These are phyloP conservation scores for Myiozetetes cayanensis DNA, from an alignment of 2,113 vertebrate species.

Conservation along the genomic window DNA sequence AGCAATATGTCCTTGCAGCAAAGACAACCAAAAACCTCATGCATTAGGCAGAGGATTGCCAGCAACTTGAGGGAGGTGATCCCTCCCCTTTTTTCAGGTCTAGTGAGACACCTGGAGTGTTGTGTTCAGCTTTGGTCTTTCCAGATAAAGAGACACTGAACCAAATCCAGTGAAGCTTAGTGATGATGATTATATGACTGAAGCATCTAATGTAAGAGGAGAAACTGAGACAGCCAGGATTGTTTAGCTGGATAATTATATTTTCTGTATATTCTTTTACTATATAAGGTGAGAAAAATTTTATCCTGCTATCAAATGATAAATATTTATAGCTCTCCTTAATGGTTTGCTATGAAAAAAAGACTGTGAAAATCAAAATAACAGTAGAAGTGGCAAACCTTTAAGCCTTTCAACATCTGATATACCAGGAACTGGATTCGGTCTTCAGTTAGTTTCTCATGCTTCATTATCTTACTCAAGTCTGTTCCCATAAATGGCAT, in stretches of 20 bases:
- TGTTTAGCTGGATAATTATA: neutral
- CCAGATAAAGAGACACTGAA: neutral
- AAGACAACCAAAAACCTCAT: neutral
- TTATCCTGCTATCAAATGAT: neutral
- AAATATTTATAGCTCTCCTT: neutral
- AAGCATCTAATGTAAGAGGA: fast-evolving
- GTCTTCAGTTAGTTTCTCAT: slow-evolving; percentile 89
- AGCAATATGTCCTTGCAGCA: neutral
- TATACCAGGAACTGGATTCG: slow-evolving; percentile 93
- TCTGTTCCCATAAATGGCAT: slow-evolving; percentile 87
- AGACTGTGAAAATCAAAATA: neutral
- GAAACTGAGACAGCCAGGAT: neutral
- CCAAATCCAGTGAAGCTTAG: neutral
- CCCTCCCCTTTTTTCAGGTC: neutral
- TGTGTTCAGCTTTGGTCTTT: neutral
- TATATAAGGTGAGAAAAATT: neutral
- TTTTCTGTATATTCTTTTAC: neutral
- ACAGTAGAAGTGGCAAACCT: slow-evolving; percentile 74
- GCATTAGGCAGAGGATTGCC: neutral
- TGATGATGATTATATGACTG: neutral
- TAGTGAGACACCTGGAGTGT: neutral
- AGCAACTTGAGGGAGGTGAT: neutral
- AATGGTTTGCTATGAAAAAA: neutral
- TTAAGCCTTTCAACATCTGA: slow-evolving; percentile 92
- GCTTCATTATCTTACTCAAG: slow-evolving; percentile 83